phyloP scores from a whole-genome alignment of 2,888 invertebrate species.

The Ennomos quercinarius region DNA sequence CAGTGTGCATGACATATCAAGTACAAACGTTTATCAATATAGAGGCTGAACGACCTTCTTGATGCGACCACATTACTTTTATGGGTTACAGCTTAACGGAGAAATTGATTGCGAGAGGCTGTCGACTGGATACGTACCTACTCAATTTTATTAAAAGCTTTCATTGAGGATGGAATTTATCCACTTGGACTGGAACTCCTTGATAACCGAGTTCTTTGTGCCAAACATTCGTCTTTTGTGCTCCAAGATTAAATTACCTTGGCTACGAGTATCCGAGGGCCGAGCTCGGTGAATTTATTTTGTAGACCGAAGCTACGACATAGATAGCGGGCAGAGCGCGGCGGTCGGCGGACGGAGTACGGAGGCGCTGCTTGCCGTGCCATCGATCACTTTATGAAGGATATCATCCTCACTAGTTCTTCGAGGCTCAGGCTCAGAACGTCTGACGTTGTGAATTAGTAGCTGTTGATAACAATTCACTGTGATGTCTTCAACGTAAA shows the following conservation, averaged over 20 bases:
- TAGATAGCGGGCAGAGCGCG: neutral
- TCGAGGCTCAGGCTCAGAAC: neutral
- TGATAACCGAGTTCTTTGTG: slow-evolving; percentile 5
- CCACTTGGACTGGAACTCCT: neutral
- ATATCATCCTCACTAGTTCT: slow-evolving; percentile 5
- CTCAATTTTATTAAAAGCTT: slow-evolving; percentile 18
- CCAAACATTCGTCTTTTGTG: neutral
- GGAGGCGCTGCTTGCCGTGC: neutral
- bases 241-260: slow-evolving; percentile 6
- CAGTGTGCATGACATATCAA: too few species aligned
- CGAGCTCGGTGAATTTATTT: slow-evolving; percentile 1
- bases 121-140: slow-evolving; percentile 5
- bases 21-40: too few species aligned
- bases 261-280: neutral
- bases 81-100: neutral
- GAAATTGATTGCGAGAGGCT: neutral
- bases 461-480: too few species aligned
- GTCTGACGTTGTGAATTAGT: too few species aligned
- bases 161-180: slow-evolving; percentile 10
- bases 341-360: neutral
- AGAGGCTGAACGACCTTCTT: too few species aligned
- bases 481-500: too few species aligned
- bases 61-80: too few species aligned
- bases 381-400: slow-evolving; percentile 21
- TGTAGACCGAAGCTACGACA: neutral